A percentile compares a stretch with the other conserved stretches of the same genome.
Conservation (phyloP, 2,797 vertebrate species). For the Pangasius larnaudii region DNA sequence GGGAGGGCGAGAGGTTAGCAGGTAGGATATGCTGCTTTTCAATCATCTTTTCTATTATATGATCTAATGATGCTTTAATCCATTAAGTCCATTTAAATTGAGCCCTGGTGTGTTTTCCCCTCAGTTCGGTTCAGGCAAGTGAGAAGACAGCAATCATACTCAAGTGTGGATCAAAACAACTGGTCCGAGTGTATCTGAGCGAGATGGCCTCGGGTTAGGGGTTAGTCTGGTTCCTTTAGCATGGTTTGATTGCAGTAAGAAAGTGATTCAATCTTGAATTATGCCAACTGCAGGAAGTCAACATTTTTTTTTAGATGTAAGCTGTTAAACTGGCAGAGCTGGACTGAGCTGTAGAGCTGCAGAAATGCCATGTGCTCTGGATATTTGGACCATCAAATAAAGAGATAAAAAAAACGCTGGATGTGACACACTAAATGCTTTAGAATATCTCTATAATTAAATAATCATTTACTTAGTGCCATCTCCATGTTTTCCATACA, state of each 20-base stretch:
- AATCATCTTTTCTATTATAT: constrained; percentile 4
- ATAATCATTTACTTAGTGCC: neutral
- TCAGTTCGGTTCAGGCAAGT: no score
- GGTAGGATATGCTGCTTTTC: neutral
- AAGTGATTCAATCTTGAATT: neutral
- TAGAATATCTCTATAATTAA: neutral
- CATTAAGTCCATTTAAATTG: neutral
- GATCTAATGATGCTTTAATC: neutral
- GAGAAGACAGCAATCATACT: neutral
- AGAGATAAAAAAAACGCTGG: neutral
- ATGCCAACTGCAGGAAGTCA: neutral
- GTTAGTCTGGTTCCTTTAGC: neutral
- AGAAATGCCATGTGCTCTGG: constrained; percentile 6
- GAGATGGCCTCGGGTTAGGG: neutral
- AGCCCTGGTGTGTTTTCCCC: neutral
- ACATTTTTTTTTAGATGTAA: constrained; percentile 13
- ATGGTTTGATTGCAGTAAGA: constrained; percentile 5
- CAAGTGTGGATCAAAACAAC: neutral
- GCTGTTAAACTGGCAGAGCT: constrained; percentile 25
- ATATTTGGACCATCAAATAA: constrained; percentile 3
- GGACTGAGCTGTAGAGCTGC: neutral
- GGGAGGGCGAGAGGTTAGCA: constrained; percentile 1
- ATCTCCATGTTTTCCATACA: neutral
- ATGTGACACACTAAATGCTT: neutral
- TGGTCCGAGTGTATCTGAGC: neutral